A percentile compares a stretch with the other conserved stretches of the same genome.
phyloP scores from a whole-genome alignment of 2,797 vertebrate species.

The Peromyscus nudipes region DNA sequence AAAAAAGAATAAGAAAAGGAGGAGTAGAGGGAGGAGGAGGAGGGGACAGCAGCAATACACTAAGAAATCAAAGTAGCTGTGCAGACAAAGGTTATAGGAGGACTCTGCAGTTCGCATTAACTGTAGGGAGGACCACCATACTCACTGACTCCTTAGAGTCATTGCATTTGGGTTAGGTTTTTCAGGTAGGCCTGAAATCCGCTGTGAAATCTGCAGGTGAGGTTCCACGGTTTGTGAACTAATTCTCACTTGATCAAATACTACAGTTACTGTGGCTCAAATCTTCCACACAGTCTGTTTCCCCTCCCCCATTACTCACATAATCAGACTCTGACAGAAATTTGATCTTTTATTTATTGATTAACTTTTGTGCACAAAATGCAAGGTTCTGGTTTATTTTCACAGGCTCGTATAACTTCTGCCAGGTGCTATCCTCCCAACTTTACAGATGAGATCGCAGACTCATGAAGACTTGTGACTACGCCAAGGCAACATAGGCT shows the following conservation, averaged over 20 bases:
- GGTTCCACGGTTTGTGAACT: background rate
- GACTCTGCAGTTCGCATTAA: background rate
- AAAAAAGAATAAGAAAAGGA: background rate
- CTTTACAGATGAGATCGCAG: slow-evolving; percentile 60
- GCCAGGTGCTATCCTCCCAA: slow-evolving; percentile 14
- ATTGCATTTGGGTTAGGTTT: background rate
- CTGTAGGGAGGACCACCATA: background rate
- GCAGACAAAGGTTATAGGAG: background rate
- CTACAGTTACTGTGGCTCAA: background rate
- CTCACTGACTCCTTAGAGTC: background rate
- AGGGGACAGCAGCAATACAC: background rate
- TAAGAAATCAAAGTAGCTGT: slow-evolving; percentile 36
- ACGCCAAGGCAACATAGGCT: background rate
- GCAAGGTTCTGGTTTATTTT: slow-evolving; percentile 57
- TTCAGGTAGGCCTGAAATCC: background rate
- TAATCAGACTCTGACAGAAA: slow-evolving; percentile 49
- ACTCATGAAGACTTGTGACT: slow-evolving; percentile 7
- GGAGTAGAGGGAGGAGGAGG: background rate
- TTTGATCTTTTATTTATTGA: slow-evolving; percentile 54
- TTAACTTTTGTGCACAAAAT: slow-evolving; percentile 22
- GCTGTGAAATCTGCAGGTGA: background rate
- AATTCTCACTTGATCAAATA: background rate
- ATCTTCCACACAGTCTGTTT: background rate
- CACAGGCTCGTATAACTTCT: slow-evolving; percentile 35
- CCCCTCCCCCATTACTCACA: background rate